Percentiles rank a stretch among this genome's conserved stretches.
Evolutionary conservation across 2,797 vertebrate species (phyloP).

Genomic region (Arctocebus calabarensis): DNA sequence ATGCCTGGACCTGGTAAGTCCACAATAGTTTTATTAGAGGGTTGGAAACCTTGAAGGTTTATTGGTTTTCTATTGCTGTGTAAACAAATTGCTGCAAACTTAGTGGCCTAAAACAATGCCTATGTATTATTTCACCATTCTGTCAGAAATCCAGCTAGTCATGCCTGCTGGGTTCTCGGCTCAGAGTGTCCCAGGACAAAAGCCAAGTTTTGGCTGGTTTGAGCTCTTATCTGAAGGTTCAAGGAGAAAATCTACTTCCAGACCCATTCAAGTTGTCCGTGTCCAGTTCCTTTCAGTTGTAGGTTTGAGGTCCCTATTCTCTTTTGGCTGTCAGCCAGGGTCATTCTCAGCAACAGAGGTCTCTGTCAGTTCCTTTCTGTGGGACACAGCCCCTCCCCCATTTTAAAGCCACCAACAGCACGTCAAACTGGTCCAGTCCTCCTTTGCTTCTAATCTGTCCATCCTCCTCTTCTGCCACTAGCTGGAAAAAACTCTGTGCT

Average conservation of each 20-base stretch:
- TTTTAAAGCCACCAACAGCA: neutral
- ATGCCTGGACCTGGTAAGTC: neutral
- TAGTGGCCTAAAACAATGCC: neutral
- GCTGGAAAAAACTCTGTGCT: neutral
- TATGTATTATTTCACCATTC: neutral
- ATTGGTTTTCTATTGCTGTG: neutral
- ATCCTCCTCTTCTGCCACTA: neutral
- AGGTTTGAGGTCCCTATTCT: neutral
- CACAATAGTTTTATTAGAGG: neutral
- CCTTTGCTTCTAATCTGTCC: neutral
- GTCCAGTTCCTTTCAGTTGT: neutral
- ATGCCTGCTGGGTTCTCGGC: neutral
- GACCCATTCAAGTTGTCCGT: neutral
- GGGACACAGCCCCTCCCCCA: neutral
- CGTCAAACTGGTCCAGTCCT: neutral
- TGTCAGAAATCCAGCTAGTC: neutral
- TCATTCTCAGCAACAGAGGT: neutral
- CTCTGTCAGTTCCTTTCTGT: neutral
- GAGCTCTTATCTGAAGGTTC: neutral
- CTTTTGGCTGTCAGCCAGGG: neutral
- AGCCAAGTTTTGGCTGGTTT: neutral
- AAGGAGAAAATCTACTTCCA: neutral
- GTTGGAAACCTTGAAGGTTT: neutral
- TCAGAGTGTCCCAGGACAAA: neutral
- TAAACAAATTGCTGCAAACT: neutral